Conservation (phyloP, 2,888 invertebrate genomes). For the Pogonocherus hispidulus region DNA sequence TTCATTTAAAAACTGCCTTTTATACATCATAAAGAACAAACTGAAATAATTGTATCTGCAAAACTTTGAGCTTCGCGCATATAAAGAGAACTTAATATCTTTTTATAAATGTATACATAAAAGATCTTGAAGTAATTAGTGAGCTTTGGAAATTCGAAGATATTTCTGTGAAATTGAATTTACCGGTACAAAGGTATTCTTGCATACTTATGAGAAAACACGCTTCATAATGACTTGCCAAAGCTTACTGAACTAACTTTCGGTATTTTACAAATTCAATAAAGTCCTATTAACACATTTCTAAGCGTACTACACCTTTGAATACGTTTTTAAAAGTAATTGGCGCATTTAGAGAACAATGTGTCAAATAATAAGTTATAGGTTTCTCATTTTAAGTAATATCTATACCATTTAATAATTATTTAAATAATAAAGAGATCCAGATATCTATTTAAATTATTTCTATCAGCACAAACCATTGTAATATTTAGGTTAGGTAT, state of each 20-base stretch:
- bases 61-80: neutral
- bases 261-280: neutral
- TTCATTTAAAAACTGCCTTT: neutral
- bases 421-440: too few relatives aligned
- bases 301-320: neutral
- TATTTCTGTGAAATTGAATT: conserved; percentile 17
- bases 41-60: neutral
- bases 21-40: neutral
- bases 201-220: neutral
- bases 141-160: conserved; percentile 11
- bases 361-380: neutral
- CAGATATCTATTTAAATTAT: too few relatives aligned
- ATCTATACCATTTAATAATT: neutral
- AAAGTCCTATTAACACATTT: neutral
- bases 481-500: too few relatives aligned
- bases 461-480: too few relatives aligned
- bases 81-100: conserved; percentile 5
- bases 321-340: neutral
- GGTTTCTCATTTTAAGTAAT: neutral
- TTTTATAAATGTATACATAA: conserved; percentile 15
- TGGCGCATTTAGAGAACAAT: neutral
- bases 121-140: conserved; percentile 16
- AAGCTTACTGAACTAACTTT: neutral
- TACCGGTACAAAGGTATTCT: neutral
- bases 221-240: neutral